Evolutionary conservation across 2,888 invertebrate species (phyloP).

Genomic region (Aphrophora alni): DNA sequence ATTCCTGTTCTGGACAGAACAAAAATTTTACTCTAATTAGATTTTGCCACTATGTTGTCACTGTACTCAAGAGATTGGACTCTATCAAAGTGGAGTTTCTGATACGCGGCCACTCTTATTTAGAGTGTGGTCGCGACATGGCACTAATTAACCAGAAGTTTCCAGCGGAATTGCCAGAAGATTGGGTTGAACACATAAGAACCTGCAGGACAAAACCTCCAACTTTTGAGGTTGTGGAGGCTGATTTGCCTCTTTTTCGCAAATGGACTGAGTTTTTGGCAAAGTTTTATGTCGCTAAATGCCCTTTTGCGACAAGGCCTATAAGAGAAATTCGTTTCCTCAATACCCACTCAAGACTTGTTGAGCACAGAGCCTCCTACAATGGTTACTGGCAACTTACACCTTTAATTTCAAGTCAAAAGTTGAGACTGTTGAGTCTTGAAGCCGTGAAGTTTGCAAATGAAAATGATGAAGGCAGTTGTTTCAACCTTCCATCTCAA

Average conservation of each 20-base stretch:
- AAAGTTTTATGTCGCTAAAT: not conserved
- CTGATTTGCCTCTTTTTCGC: not conserved
- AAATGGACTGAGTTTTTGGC: not conserved
- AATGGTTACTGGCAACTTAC: not conserved
- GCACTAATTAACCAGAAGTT: conserved; percentile 18
- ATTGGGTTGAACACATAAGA: not conserved
- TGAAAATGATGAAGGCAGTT: too few species aligned
- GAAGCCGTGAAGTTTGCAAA: too few species aligned
- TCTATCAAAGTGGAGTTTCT: conserved; percentile 19
- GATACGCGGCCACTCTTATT: conserved; percentile 23
- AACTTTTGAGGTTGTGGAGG: not conserved
- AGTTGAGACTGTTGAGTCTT: too few species aligned
- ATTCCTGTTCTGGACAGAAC: conserved; percentile 32
- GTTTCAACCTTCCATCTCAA: too few species aligned
- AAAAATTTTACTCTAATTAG: conserved; percentile 25
- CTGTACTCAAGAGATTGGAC: not conserved
- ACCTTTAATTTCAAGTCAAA: not conserved
- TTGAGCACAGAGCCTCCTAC: not conserved
- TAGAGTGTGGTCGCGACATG: conserved; percentile 33
- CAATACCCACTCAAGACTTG: not conserved
- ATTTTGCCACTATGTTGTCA: conserved; percentile 20
- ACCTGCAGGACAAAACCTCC: not conserved
- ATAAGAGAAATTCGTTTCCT: too few species aligned
- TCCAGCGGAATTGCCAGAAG: not conserved
- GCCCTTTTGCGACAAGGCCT: not conserved